Conservation (phyloP, 2,113 vertebrate species). For the Hiodon tergisus region DNA sequence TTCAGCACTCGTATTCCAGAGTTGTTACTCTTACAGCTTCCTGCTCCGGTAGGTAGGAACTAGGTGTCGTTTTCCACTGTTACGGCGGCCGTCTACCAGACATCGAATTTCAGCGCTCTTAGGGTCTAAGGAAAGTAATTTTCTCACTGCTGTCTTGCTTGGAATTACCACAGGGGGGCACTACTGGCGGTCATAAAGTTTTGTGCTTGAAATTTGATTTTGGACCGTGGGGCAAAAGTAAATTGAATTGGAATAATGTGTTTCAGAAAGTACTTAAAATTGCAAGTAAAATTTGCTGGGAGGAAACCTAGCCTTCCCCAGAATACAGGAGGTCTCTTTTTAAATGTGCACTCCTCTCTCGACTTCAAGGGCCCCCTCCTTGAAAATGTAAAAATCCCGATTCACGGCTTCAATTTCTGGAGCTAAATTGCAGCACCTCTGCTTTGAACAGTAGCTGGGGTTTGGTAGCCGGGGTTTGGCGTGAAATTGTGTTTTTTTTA, state of each 20-base stretch:
- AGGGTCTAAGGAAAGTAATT: background rate
- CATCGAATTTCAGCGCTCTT: too few species aligned
- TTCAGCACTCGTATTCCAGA: too few species aligned
- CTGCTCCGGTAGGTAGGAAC: background rate
- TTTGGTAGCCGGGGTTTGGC: background rate
- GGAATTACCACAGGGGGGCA: background rate
- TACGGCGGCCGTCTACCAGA: too few species aligned
- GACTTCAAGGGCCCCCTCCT: background rate
- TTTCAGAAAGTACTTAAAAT: background rate
- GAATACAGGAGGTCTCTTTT: background rate
- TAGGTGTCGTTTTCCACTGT: background rate
- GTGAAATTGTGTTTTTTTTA: background rate
- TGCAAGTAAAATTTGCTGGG: background rate
- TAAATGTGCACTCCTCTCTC: background rate
- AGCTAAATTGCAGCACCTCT: background rate
- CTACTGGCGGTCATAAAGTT: background rate
- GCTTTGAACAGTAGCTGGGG: background rate
- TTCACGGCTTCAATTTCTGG: background rate
- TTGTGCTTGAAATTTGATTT: background rate
- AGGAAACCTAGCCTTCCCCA: background rate
- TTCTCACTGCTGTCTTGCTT: background rate
- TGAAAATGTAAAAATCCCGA: background rate
- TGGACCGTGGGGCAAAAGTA: background rate
- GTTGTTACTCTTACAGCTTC: too few species aligned
- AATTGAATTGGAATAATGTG: too few species aligned